A percentile compares a stretch with the other conserved stretches of the same genome.
phyloP scores from a whole-genome alignment of 2,113 vertebrate genomes.

The Eulemur macaco region DNA sequence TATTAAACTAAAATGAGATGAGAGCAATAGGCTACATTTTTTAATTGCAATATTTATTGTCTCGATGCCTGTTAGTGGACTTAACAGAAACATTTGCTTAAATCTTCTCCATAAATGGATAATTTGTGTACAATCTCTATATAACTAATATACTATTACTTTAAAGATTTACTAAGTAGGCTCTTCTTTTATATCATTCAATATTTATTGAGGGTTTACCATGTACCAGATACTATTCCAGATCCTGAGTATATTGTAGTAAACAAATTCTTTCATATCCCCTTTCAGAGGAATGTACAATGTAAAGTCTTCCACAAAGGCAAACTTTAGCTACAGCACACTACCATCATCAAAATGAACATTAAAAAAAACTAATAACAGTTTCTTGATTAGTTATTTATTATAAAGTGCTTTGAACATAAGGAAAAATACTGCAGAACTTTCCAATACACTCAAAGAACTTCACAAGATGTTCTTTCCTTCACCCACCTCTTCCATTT shows the following conservation, averaged over 20 bases:
- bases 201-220: background rate
- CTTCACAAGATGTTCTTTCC: background rate
- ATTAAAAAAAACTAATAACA: background rate
- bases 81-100: slow-evolving; percentile 3
- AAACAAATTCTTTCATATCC: background rate
- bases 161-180: background rate
- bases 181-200: background rate
- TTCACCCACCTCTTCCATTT: background rate
- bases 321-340: background rate
- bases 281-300: background rate
- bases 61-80: background rate
- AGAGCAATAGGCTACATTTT: background rate
- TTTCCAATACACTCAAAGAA: background rate
- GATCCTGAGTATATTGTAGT: background rate
- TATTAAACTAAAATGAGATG: background rate
- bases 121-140: background rate
- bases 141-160: slow-evolving; percentile 5
- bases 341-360: background rate
- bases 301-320: background rate
- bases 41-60: background rate
- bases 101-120: background rate
- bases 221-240: background rate
- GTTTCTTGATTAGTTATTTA: background rate
- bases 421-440: background rate
- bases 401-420: background rate